Base-by-base conservation (phyloP, 1,140 invertebrate genomes). In the Coenobita brevimanus region DNA sequence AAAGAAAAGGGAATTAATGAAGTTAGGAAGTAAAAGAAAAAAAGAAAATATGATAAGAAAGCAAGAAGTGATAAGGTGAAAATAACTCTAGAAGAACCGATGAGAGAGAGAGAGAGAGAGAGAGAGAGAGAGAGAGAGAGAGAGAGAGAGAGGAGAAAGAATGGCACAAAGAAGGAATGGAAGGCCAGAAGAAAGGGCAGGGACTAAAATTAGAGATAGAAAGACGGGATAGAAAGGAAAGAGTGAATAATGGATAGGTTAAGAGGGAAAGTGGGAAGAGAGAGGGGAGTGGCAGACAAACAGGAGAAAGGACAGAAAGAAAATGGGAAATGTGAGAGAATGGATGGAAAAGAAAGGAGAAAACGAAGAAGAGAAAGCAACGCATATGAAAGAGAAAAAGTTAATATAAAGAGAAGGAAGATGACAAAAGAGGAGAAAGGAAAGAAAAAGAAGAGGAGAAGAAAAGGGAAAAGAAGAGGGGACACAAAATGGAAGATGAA, bases 41-140 rank as follows among this genome's bases (percentile, higher is more conserved):
- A n/a, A n/a, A n/a, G n/a, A n/a, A n/a, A n/a, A n/a, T n/a, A n/a
- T n/a, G n/a, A n/a, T n/a, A n/a, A n/a, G n/a, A n/a, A n/a, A n/a
- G n/a, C n/a, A n/a, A n/a, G n/a, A n/a, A n/a, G n/a, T n/a, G n/a
- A n/a, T n/a, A n/a, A n/a, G n/a, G n/a, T n/a, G n/a, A n/a, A n/a
- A n/a, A n/a, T n/a, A n/a, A n/a, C n/a, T n/a, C n/a, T n/a, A n/a
- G n/a, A n/a, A n/a, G n/a, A n/a, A 17, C 6, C 46, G 6, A 50
- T 50, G 46, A 50, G 46, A 50, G 46, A 50, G 46, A 50, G 46
- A 50, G 46, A 50, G 46, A 50, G 46, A 50, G 2, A 67, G 64
- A 67, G 64, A 67, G 64, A 67, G 64, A 67, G 78, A 57, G 78
- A 62, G 54, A 80, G 78, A 62, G 78, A 80, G 78, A 80, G 78